Evolutionary conservation across 2,797 vertebrate species (phyloP).

Genomic region (Halcyon badia): DNA sequence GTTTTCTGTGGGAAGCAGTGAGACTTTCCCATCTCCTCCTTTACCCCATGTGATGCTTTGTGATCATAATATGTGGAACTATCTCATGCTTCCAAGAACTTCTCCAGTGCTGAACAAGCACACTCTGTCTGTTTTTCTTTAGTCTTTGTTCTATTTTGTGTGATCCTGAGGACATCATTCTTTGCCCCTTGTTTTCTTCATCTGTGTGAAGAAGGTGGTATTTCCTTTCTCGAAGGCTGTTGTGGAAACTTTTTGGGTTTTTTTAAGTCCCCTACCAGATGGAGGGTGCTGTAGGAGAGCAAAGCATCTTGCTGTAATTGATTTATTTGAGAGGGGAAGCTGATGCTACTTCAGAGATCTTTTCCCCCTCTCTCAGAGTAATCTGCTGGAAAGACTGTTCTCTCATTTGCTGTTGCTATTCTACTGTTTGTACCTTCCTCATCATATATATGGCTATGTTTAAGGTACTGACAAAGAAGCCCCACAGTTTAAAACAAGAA

Average conservation of each 20-base stretch:
- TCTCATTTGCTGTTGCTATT: not conserved
- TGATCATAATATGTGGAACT: conserved; percentile 48
- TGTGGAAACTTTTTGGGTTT: not conserved
- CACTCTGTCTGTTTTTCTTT: not conserved
- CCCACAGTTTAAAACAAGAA: not conserved
- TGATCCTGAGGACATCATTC: not conserved
- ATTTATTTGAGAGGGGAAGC: not conserved
- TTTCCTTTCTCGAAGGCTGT: conserved; percentile 12
- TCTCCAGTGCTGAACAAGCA: conserved; percentile 44
- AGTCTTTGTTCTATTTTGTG: not conserved
- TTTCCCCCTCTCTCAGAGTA: not conserved
- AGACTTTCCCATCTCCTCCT: conserved; percentile 69
- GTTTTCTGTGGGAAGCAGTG: conserved; percentile 63
- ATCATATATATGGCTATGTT: not conserved
- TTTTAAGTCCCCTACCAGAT: not conserved
- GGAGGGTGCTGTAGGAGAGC: not conserved
- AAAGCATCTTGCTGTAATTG: not conserved
- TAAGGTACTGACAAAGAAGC: not conserved
- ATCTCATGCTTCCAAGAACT: conserved; percentile 62
- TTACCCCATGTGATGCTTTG: conserved; percentile 35
- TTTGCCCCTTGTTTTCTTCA: conserved; percentile 2
- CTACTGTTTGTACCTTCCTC: not conserved
- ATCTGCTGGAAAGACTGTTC: not conserved
- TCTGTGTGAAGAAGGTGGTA: not conserved
- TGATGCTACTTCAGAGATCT: not conserved